Base-by-base conservation (phyloP, 2,888 invertebrate genomes). In the Drosophila pegasa region DNA sequence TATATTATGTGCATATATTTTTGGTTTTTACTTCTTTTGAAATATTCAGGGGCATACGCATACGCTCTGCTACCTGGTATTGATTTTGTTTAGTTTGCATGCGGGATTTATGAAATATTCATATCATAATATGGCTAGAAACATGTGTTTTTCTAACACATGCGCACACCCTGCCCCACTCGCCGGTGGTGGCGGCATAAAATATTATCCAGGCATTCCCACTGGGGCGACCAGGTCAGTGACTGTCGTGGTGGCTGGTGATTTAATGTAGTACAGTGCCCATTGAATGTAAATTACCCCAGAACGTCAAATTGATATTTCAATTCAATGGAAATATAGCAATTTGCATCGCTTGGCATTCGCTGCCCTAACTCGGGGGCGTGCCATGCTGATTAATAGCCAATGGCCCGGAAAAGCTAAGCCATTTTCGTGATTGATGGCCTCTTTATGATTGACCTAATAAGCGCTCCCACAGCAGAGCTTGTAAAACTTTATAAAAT, bases 91-190 rank as follows among this genome's bases (percentile, higher is more conserved):
- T 75, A 66, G 82, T 76, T 77, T 73, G 75, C 86, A 82, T 82
- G 74, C 74, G 85, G 86, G 76, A 78, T 56, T 75, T 80, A 80
- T 87, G 70, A 87, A 85, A 85, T 87, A 85, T 85, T 87, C 71
- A 85, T 86, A 69, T 55, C 62, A 58, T 64, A 71, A 84, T 74
- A 77, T 72, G 74, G 69, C 64, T 52, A 62, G 68, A 62, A 76
- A 69, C 71, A 78, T 68, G 71, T 69, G 69, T 76, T 86, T 73
- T 69, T 41, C 60, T 31, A 59, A 63, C 64, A 59, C 71, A 66
- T 40, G 51, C 27, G 22, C 55, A 41, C 50, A 22, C 62, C 40
- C n/a, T 41, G 7, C 4, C 22, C 16, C 22, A 12, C 8, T 14
- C 5, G 9, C 51, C 9, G 2, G 3, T 5, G 5, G 18, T 16